phyloP scores from a whole-genome alignment of 1,140 invertebrate species.

The Heliconius hewitsoni region DNA sequence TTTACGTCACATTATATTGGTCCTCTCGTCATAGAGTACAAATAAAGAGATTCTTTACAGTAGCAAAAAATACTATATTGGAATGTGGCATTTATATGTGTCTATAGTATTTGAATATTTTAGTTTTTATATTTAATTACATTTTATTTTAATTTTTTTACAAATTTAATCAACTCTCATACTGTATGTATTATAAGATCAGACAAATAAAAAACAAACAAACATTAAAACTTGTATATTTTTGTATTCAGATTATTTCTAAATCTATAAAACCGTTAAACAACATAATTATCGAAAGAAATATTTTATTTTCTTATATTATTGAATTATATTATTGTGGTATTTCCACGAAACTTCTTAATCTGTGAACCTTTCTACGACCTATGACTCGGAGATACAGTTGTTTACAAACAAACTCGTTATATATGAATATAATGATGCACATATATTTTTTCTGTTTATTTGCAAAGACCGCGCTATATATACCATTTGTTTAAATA shows the following conservation, averaged over 20 bases:
- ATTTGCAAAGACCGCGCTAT: slow-evolving; percentile 39
- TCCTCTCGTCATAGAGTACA: neutral
- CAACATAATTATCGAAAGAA: neutral
- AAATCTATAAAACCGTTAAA: too few species aligned
- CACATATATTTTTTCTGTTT: slow-evolving; percentile 43
- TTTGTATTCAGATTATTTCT: neutral
- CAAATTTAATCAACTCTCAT: too few species aligned
- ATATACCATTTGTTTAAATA: slow-evolving; percentile 42
- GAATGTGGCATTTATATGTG: neutral
- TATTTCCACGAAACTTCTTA: neutral
- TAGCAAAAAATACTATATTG: neutral
- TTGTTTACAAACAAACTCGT: slow-evolving; percentile 38
- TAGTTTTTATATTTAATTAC: too few species aligned
- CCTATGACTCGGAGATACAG: slow-evolving; percentile 46
- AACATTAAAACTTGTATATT: neutral
- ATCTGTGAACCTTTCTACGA: slow-evolving; percentile 29
- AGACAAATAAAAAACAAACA: neutral
- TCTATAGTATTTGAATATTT: neutral
- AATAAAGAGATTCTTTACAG: neutral
- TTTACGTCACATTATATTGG: slow-evolving; percentile 3
- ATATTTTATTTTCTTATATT: neutral
- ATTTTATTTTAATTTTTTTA: too few species aligned
- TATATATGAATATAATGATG: slow-evolving; percentile 45
- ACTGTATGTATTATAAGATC: too few species aligned
- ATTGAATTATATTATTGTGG: neutral